These are phyloP conservation scores for Cantharis lateralis DNA, from an alignment of 2,888 invertebrate genomes.

Conservation along the genomic window DNA sequence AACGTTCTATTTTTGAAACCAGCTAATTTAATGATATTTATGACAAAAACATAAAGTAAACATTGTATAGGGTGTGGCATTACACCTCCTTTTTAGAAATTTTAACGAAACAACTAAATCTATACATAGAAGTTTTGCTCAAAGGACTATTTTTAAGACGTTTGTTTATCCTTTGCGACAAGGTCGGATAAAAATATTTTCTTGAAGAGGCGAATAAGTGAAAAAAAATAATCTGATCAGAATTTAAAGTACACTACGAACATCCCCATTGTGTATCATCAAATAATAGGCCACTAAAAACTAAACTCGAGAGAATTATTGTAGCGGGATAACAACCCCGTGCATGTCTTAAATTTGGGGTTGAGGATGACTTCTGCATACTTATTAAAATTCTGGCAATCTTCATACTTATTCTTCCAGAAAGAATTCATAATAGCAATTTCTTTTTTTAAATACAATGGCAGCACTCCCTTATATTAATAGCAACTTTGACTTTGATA, in stretches of 20 bases:
- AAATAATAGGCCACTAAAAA: not conserved
- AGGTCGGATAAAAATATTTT: too few relatives aligned
- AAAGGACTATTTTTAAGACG: too few relatives aligned
- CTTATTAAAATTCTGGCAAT: not conserved
- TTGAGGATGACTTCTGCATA: not conserved
- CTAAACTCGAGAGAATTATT: not conserved
- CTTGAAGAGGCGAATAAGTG: too few relatives aligned
- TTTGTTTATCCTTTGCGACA: too few relatives aligned
- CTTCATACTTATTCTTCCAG: not conserved
- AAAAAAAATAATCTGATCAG: too few relatives aligned
- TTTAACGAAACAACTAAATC: too few relatives aligned
- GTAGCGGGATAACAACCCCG: not conserved
- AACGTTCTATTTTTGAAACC: not conserved
- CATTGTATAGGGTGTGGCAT: too few relatives aligned
- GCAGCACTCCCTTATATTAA: not conserved
- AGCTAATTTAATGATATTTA: too few relatives aligned
- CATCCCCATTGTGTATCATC: not conserved
- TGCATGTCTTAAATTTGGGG: not conserved
- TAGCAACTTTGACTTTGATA: not conserved
- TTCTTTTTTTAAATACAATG: not conserved
- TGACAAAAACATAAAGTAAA: too few relatives aligned
- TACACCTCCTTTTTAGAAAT: too few relatives aligned
- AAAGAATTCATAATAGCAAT: not conserved
- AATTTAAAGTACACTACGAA: not conserved
- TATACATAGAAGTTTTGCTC: too few relatives aligned